Percentiles rank a stretch among this genome's conserved stretches.
Conservation (phyloP, 2,113 vertebrate genomes). For the Nymphicus hollandicus region DNA sequence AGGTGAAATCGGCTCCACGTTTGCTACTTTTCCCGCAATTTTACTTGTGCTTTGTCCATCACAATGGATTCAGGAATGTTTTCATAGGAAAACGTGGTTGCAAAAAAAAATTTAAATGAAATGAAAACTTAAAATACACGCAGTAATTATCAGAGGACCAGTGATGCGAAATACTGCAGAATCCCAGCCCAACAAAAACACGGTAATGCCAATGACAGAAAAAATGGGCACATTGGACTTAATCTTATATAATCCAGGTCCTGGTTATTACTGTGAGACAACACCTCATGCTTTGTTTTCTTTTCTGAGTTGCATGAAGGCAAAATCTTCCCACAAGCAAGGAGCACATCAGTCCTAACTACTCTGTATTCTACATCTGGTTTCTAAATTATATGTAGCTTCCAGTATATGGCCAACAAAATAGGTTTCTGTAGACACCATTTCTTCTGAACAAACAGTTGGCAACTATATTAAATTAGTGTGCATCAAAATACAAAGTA, state of each 20-base stretch:
- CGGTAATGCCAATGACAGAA: accelerated
- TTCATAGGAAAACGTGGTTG: neutral
- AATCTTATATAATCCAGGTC: neutral
- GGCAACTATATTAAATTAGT: neutral
- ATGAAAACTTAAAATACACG: neutral
- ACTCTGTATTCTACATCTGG: neutral
- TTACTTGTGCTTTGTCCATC: neutral
- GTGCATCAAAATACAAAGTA: neutral
- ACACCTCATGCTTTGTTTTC: neutral
- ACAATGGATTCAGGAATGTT: neutral
- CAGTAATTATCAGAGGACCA: neutral
- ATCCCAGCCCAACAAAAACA: neutral
- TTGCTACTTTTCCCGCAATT: neutral
- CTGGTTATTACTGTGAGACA: neutral
- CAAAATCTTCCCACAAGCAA: neutral
- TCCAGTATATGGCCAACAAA: neutral
- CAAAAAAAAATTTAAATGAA: neutral
- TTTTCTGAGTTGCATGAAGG: neutral
- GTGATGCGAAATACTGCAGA: neutral
- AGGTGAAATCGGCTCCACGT: neutral
- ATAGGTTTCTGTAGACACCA: neutral
- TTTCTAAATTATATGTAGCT: neutral
- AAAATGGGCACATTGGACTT: neutral
- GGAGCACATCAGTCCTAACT: neutral
- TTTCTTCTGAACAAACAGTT: neutral